These are phyloP conservation scores for Microcebus ravelobensis DNA, from an alignment of 2,113 vertebrate species.

Conservation along the genomic window DNA sequence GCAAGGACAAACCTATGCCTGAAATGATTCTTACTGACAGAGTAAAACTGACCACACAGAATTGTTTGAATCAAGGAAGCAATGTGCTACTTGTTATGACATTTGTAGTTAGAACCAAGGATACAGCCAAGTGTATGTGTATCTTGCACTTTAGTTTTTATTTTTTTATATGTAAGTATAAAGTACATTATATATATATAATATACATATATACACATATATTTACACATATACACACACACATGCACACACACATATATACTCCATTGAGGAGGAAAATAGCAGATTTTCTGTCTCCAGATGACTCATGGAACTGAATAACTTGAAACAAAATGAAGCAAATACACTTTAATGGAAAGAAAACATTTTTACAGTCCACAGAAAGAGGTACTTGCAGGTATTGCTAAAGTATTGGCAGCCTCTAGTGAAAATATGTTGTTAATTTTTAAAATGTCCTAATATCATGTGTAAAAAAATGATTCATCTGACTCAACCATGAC, in stretches of 20 bases:
- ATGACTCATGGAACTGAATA: constrained; percentile 22
- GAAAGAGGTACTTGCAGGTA: constrained; percentile 52
- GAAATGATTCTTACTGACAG: neutral
- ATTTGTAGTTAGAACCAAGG: neutral
- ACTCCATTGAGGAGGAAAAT: neutral
- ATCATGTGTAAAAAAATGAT: constrained; percentile 77
- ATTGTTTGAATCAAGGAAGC: neutral
- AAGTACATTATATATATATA: neutral
- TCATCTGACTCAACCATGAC: constrained; percentile 74
- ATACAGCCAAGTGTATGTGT: neutral
- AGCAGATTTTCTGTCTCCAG: neutral
- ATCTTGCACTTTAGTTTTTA: neutral
- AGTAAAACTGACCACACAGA: neutral
- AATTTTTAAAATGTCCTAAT: constrained; percentile 77
- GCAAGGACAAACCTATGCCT: neutral
- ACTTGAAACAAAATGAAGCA: constrained; percentile 71
- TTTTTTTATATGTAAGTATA: neutral
- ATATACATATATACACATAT: too few species aligned
- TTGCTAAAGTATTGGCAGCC: constrained; percentile 51
- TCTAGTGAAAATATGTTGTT: constrained; percentile 65
- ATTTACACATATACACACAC: neutral
- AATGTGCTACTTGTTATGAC: neutral
- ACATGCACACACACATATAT: neutral
- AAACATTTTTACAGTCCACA: constrained; percentile 65
- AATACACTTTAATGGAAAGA: constrained; percentile 30